phyloP scores from a whole-genome alignment of 2,888 invertebrate species.

The Ariolimax columbianus region DNA sequence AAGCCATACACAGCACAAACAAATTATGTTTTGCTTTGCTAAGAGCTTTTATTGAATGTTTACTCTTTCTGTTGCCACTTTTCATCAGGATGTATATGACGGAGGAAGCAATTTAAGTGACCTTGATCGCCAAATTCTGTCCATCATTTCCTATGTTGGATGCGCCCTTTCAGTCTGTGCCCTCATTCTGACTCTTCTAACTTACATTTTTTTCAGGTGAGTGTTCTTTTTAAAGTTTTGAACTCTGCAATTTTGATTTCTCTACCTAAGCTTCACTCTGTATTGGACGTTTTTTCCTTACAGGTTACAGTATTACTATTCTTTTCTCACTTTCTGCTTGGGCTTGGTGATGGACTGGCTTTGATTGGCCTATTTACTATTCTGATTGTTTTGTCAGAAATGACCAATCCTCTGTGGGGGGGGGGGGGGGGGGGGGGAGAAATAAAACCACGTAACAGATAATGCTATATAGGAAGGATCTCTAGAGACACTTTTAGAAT shows the following conservation, averaged over 20 bases:
- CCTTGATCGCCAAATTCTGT: conserved; percentile 73
- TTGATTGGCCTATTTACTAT: neutral
- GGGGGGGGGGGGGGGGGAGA: too few relatives aligned
- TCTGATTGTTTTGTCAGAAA: neutral
- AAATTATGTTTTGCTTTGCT: too few relatives aligned
- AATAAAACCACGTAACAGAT: too few relatives aligned
- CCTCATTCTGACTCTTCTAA: conserved; percentile 78
- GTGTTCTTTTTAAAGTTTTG: neutral
- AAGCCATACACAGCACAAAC: too few relatives aligned
- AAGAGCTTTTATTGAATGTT: too few relatives aligned
- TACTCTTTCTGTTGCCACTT: neutral
- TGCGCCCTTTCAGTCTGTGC: conserved; percentile 79
- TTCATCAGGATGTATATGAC: conserved; percentile 68
- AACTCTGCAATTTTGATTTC: neutral
- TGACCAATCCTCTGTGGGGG: neutral
- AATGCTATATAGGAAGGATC: too few relatives aligned
- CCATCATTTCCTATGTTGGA: conserved; percentile 79
- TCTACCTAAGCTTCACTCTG: neutral
- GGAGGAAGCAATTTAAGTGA: conserved; percentile 57
- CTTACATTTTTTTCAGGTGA: conserved; percentile 78
- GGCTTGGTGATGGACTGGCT: too few relatives aligned
- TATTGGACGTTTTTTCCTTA: neutral
- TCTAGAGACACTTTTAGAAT: too few relatives aligned
- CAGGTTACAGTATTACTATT: neutral
- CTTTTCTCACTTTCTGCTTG: neutral